phyloP scores from a whole-genome alignment of 1,140 invertebrate genomes.

The Phenacoccus solenopsis region DNA sequence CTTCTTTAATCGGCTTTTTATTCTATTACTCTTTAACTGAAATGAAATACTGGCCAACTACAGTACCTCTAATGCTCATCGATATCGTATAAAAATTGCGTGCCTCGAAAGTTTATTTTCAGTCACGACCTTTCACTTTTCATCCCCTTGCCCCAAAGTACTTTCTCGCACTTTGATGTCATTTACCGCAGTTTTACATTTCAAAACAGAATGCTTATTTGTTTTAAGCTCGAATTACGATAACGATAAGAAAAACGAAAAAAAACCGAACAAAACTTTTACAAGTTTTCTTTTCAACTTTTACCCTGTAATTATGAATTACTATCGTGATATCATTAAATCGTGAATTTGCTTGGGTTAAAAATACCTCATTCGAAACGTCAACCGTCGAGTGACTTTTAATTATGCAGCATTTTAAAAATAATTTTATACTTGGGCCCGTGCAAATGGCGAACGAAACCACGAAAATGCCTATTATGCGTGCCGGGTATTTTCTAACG shows the following conservation, averaged over 20 bases:
- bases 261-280: background rate
- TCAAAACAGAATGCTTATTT: background rate
- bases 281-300: background rate
- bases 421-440: no score
- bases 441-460: no score
- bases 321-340: background rate
- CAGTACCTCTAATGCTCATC: no score
- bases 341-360: background rate
- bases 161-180: background rate
- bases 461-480: no score
- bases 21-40: no score
- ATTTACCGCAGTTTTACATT: background rate
- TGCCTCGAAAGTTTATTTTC: background rate
- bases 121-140: background rate
- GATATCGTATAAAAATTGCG: no score
- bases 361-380: background rate
- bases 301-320: background rate
- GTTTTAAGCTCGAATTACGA: background rate
- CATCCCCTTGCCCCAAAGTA: no score
- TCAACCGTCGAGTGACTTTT: background rate
- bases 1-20: no score
- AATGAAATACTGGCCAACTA: no score
- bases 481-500: background rate
- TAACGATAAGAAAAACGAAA: background rate
- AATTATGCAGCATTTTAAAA: background rate